Evolutionary conservation across 2,797 vertebrate species (phyloP).

Genomic region (Catostomus latipinnis): DNA sequence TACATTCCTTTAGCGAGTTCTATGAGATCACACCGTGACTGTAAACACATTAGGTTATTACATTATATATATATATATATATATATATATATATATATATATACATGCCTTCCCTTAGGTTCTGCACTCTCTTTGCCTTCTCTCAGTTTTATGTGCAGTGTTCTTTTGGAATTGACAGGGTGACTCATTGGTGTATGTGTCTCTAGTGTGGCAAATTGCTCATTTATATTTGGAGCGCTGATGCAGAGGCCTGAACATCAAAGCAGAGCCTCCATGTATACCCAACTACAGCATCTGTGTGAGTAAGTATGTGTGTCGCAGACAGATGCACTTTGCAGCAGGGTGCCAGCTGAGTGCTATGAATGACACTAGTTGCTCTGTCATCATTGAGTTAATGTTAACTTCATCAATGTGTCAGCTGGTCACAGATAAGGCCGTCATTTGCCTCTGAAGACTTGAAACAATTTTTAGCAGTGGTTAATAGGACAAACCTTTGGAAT

Average conservation of each 20-base stretch:
- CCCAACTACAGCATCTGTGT: constrained; percentile 50
- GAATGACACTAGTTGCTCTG: constrained; percentile 15
- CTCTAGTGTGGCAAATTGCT: constrained; percentile 52
- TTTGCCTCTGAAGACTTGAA: not conserved
- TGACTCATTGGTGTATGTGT: constrained; percentile 51
- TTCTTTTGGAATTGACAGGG: constrained; percentile 50
- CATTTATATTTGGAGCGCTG: constrained; percentile 56
- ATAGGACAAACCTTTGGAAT: not conserved
- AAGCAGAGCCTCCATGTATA: constrained; percentile 43
- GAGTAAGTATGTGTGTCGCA: constrained; percentile 19
- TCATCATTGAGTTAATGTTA: constrained; percentile 3
- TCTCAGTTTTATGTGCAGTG: constrained; percentile 26
- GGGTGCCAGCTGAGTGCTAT: constrained; percentile 15
- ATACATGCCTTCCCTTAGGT: not conserved
- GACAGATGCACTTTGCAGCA: constrained; percentile 42
- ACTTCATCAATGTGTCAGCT: not conserved
- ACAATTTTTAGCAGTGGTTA: not conserved
- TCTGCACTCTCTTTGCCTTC: constrained; percentile 7
- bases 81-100: not conserved
- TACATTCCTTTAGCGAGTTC: not conserved
- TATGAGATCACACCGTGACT: not conserved
- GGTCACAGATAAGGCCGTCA: not conserved
- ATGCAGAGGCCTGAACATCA: constrained; percentile 43
- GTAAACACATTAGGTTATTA: constrained; percentile 3
- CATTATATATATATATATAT: not conserved